These are phyloP conservation scores for Harpagifer antarcticus DNA, from an alignment of 2,797 vertebrate genomes.

Conservation along the genomic window DNA sequence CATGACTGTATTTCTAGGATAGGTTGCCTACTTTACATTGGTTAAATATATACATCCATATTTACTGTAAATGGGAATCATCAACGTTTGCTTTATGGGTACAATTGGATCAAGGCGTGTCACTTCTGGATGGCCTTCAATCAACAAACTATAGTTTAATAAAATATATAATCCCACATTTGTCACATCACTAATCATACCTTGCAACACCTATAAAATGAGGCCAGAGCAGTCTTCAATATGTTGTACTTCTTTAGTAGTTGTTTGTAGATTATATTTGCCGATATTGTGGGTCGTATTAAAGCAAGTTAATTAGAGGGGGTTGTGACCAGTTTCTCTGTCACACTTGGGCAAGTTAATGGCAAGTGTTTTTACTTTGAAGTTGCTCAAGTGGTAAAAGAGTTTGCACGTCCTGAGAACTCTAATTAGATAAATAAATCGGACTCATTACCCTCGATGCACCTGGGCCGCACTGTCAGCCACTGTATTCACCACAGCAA, in stretches of 20 bases:
- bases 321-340: not conserved
- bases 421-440: slow-evolving; percentile 9
- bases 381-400: not conserved
- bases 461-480: slow-evolving; percentile 46
- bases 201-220: not conserved
- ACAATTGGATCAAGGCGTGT: not conserved
- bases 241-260: not conserved
- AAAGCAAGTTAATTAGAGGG: not conserved
- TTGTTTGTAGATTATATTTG: not conserved
- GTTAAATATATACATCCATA: not conserved
- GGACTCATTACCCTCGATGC: slow-evolving; percentile 15
- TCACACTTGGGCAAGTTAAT: not conserved
- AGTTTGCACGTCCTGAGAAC: not conserved
- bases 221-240: not conserved
- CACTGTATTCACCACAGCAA: slow-evolving; percentile 42
- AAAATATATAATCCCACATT: not conserved
- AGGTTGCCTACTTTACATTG: not conserved
- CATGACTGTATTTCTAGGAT: not conserved
- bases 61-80: not conserved
- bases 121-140: not conserved
- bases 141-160: not conserved
- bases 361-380: not conserved
- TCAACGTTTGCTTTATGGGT: not conserved
- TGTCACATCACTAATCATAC: not conserved
- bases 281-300: not conserved